A percentile compares a stretch with the other conserved stretches of the same genome.
These are phyloP conservation scores for Connochaetes taurinus DNA, from an alignment of 2,113 vertebrate genomes.

Conservation along the genomic window DNA sequence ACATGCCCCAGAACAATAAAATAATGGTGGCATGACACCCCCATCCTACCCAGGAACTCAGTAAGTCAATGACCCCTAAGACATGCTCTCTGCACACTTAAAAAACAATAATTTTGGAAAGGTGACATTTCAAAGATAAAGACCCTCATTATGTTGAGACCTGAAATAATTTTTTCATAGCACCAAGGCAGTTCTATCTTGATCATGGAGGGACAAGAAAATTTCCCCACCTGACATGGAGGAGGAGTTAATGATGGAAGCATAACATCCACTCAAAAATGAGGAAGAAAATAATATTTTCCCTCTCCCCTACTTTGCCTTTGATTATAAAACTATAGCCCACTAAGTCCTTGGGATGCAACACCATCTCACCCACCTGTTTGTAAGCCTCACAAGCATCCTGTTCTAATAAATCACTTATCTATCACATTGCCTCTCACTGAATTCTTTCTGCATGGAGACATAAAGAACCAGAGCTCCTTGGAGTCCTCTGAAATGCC, in stretches of 20 bases:
- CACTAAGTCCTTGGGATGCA: not conserved
- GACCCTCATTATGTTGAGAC: not conserved
- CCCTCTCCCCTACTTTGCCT: not conserved
- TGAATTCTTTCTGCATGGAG: not conserved
- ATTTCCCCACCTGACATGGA: not conserved
- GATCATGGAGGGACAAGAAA: not conserved
- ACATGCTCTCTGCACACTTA: not conserved
- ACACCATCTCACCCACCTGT: not conserved
- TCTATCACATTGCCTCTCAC: not conserved
- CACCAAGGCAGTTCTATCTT: not conserved
- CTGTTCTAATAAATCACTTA: not conserved
- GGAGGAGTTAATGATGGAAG: not conserved
- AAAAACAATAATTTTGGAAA: not conserved
- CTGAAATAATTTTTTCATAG: not conserved
- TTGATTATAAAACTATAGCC: not conserved
- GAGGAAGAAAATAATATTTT: not conserved
- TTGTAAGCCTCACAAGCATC: not conserved
- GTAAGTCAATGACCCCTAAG: not conserved
- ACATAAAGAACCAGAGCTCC: not conserved
- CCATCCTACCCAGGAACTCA: not conserved
- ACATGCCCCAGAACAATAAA: not conserved
- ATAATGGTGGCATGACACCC: not conserved
- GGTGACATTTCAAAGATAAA: not conserved
- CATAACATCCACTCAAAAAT: not conserved
- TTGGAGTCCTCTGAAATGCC: not conserved